phyloP scores from a whole-genome alignment of 1,140 invertebrate genomes.

The Drosophila orena region DNA sequence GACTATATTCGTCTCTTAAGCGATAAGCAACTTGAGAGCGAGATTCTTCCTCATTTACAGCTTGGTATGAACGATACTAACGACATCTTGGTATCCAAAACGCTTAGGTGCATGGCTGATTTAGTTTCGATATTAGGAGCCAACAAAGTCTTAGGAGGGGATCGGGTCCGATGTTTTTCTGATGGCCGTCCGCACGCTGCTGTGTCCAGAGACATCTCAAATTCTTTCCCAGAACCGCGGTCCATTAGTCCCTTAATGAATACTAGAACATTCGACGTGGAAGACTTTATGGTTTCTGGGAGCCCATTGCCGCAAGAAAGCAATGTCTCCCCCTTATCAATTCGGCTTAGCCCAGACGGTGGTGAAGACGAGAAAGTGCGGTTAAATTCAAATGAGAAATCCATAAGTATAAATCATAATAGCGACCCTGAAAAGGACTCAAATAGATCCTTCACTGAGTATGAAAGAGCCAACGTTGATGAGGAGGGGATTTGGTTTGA shows the following conservation, averaged over 20 bases:
- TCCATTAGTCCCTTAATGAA: slow-evolving; percentile 81
- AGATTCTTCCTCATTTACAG: slow-evolving; percentile 91
- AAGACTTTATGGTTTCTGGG: slow-evolving; percentile 76
- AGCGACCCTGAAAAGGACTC: slow-evolving; percentile 3
- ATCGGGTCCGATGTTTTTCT: slow-evolving; percentile 91
- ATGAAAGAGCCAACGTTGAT: slow-evolving; percentile 69
- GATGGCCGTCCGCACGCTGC: slow-evolving; percentile 89
- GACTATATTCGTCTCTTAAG: slow-evolving; percentile 89
- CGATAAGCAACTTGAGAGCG: slow-evolving; percentile 88
- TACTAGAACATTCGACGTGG: slow-evolving; percentile 51
- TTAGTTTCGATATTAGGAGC: slow-evolving; percentile 92
- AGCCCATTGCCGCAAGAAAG: slow-evolving; percentile 64
- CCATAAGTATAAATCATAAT: slow-evolving; percentile 13
- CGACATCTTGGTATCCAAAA: slow-evolving; percentile 91
- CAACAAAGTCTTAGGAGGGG: slow-evolving; percentile 91
- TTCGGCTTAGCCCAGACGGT: slow-evolving; percentile 92
- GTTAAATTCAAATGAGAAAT: slow-evolving; percentile 53
- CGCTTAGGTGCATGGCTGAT: slow-evolving; percentile 91
- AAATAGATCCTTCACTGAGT: not conserved
- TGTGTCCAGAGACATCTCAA: slow-evolving; percentile 47
- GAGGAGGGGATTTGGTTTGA: slow-evolving; percentile 89
- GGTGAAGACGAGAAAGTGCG: slow-evolving; percentile 89
- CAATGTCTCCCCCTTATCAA: slow-evolving; percentile 86
- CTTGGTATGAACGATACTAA: slow-evolving; percentile 93
- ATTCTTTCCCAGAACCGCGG: slow-evolving; percentile 67